Conservation (phyloP, 2,113 vertebrate genomes). For the Paedocypris sp. region DNA sequence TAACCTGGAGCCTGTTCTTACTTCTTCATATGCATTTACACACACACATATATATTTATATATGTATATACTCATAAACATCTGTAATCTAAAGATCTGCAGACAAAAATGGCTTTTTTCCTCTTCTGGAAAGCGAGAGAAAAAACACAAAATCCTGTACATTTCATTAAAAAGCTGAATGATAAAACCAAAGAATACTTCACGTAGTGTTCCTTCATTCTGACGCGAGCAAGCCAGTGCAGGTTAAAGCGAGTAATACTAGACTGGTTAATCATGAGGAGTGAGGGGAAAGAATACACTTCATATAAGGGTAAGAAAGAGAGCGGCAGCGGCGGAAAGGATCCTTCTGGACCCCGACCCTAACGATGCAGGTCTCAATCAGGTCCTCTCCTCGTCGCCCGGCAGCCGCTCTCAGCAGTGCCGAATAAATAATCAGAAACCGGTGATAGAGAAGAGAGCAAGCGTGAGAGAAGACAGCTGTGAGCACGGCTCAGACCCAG, state of each 20-base stretch:
- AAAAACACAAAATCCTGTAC: too few species aligned
- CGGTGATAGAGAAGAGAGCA: slow-evolving; percentile 33
- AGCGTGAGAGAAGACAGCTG: slow-evolving; percentile 28
- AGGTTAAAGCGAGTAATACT: too few species aligned
- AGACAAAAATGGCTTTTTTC: slow-evolving; percentile 50
- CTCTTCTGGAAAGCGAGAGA: slow-evolving; percentile 45
- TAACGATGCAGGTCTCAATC: too few species aligned
- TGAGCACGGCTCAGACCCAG: slow-evolving; percentile 73
- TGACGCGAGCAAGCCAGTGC: too few species aligned
- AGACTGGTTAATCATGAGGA: too few species aligned
- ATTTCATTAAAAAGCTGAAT: too few species aligned
- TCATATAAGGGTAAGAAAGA: slow-evolving; percentile 50
- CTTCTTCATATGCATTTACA: slow-evolving; percentile 57
- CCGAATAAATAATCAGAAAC: too few species aligned
- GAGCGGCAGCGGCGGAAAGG: slow-evolving; percentile 53
- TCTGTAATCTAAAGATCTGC: slow-evolving; percentile 50
- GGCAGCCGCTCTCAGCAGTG: too few species aligned
- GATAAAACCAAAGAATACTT: too few species aligned
- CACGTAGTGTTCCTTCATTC: too few species aligned
- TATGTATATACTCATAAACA: slow-evolving; percentile 50
- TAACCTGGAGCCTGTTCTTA: slow-evolving; percentile 53
- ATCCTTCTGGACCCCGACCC: too few species aligned
- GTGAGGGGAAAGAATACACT: slow-evolving; percentile 37
- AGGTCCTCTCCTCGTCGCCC: too few species aligned
- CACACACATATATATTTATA: slow-evolving; percentile 49